These are phyloP conservation scores for Euzetes globulus DNA, from an alignment of 2,888 invertebrate species.

Conservation along the genomic window DNA sequence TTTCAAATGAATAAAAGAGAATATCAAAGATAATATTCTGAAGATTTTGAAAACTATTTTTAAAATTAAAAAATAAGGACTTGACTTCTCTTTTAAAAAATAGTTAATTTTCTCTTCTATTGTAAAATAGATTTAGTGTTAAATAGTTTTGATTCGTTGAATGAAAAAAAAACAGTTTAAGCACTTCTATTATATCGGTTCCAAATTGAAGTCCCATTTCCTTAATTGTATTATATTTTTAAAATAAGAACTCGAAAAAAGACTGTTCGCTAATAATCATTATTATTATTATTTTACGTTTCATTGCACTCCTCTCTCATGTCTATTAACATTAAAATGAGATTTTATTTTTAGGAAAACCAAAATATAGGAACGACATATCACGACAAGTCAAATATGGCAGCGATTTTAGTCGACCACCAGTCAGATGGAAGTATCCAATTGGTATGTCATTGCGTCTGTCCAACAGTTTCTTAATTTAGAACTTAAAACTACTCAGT, in stretches of 20 bases:
- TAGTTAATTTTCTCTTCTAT: not conserved
- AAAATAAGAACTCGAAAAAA: not conserved
- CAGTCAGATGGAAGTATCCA: conserved; percentile 71
- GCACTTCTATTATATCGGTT: not conserved
- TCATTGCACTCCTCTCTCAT: not conserved
- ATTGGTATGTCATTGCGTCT: conserved; percentile 60
- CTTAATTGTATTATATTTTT: conserved; percentile 1
- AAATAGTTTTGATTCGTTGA: not conserved
- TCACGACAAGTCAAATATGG: conserved; percentile 77
- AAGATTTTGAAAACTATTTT: no score
- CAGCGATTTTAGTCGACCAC: conserved; percentile 73
- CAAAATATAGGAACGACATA: conserved; percentile 68
- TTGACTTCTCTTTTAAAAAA: no score
- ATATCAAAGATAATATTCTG: no score
- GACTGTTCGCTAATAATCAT: not conserved
- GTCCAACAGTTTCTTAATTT: no score
- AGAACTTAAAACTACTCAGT: no score
- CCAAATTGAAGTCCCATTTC: conserved; percentile 1
- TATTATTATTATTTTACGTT: not conserved
- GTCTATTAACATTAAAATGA: conserved; percentile 9
- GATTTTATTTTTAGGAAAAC: conserved; percentile 27
- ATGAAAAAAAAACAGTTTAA: not conserved
- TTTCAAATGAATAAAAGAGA: no score
- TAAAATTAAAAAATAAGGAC: no score
- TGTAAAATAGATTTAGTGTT: not conserved